A percentile compares a stretch with the other conserved stretches of the same genome.
These are phyloP conservation scores for Agelastica alni DNA, from an alignment of 2,888 invertebrate genomes.

Conservation along the genomic window DNA sequence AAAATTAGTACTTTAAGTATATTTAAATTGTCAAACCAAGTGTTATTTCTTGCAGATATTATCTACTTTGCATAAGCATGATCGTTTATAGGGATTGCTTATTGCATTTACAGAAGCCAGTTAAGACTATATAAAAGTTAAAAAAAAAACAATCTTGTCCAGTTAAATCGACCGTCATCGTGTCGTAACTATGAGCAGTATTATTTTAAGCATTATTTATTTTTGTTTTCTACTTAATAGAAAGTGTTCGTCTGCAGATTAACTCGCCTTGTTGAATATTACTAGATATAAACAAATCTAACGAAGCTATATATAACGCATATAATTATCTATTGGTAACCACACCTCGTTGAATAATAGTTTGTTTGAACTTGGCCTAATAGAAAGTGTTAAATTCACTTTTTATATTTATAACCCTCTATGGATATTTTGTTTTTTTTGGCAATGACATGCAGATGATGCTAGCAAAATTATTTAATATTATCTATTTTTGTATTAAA, in stretches of 20 bases:
- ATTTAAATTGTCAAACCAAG: too few species aligned
- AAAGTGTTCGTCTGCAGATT: slow-evolving; percentile 13
- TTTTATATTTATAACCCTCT: too few species aligned
- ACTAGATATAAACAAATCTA: slow-evolving; percentile 14
- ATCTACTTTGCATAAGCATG: neutral
- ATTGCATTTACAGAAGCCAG: neutral
- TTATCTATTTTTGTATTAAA: too few species aligned
- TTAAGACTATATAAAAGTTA: neutral
- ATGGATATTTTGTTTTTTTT: too few species aligned
- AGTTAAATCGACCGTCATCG: neutral
- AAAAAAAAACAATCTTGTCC: too few species aligned
- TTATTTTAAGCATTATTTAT: neutral
- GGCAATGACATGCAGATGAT: too few species aligned
- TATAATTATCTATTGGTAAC: slow-evolving; percentile 11
- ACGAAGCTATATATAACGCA: slow-evolving; percentile 8
- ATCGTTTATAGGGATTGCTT: too few species aligned
- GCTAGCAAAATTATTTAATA: too few species aligned
- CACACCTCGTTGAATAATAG: slow-evolving; percentile 29
- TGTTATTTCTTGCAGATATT: neutral
- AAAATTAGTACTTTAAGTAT: too few species aligned
- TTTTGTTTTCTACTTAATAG: slow-evolving; percentile 1
- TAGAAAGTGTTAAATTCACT: slow-evolving; percentile 41
- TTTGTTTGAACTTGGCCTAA: slow-evolving; percentile 37
- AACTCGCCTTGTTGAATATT: slow-evolving; percentile 2
- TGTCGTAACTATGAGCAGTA: too few species aligned